These are phyloP conservation scores for Drosophila conformis DNA, from an alignment of 2,888 invertebrate species.

Conservation along the genomic window DNA sequence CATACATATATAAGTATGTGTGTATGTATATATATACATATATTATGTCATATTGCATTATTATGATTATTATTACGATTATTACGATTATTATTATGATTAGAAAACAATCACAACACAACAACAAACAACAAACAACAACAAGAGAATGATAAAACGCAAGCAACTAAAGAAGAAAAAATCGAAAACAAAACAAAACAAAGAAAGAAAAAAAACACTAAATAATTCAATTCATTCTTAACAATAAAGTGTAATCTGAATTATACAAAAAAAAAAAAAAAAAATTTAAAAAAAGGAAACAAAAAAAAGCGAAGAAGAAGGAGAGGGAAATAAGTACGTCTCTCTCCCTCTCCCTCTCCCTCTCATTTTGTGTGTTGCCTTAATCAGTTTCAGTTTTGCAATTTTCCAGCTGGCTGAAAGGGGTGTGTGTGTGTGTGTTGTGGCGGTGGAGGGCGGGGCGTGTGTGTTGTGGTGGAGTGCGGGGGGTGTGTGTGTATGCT, in stretches of 20 bases:
- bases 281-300: conserved; percentile 27
- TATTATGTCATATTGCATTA: conserved; percentile 70
- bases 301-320: conserved; percentile 25
- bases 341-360: conserved; percentile 3
- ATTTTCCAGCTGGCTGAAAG: conserved; percentile 20
- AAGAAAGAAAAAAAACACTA: conserved; percentile 48
- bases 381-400: conserved; percentile 33
- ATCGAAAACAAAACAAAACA: conserved; percentile 39
- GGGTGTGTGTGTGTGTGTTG: not conserved
- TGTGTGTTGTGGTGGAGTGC: not conserved
- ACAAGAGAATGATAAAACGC: conserved; percentile 28
- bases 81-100: conserved; percentile 43
- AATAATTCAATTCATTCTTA: conserved; percentile 84
- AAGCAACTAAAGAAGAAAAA: conserved; percentile 46
- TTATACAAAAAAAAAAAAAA: conserved; percentile 65
- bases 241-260: conserved; percentile 83
- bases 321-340: conserved; percentile 9
- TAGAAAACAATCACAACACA: conserved; percentile 50
- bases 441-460: not conserved
- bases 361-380: conserved; percentile 12
- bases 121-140: conserved; percentile 40
- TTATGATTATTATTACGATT: conserved; percentile 58
- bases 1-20: conserved; percentile 13
- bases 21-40: conserved; percentile 36
- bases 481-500: not conserved